Base-by-base conservation (phyloP, 2,797 vertebrate genomes). In the Enteromius argenteus region DNA sequence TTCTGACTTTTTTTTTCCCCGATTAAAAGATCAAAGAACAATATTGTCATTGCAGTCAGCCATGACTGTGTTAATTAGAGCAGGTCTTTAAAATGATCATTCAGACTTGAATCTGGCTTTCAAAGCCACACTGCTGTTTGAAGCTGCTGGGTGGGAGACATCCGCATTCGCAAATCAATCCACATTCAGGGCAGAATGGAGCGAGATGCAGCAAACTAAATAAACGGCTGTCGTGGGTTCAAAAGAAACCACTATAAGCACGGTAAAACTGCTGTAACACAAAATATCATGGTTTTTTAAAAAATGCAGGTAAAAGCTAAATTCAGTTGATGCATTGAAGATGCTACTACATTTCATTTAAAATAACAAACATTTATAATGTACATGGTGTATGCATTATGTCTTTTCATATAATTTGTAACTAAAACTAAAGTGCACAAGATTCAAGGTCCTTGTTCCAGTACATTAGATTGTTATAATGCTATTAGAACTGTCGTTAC, bases 1-100 rank as follows among this genome's bases (percentile, higher is more conserved):
- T 53, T 13, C 6, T 37, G 19, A 37, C 51, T 35, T 68, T n/a
- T n/a, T n/a, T 14, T 71, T 71, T 27, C 14, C 27, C 17, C 8
- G 3, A n/a, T 74, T 37, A 23, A 39, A 39, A 39, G 10, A 58
- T 58, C 32, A 39, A 39, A 56, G 21, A 14, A 4, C 13, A 75
- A 23, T 37, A 37, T 58, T 76, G 32, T 39, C 73, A 58, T 23
- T 75, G 21, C 73, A 76, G 51, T 58, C 51, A 58, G 73, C 35
- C 73, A 58, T 75, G 51, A 75, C 73, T 39, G 51, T 39, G 51
- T 11, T 39, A 76, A 58, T 76, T 76, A 75, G 37, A 75, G 56
- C 73, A 56, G 37, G 73, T 23, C 49, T 56, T 75, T 75, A 53
- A 75, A 75, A 37, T 15, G 11, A 56, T 75, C 5, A 56, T 56